Base-by-base conservation (phyloP, 2,113 vertebrate species). In the Peromyscus maniculatus region DNA sequence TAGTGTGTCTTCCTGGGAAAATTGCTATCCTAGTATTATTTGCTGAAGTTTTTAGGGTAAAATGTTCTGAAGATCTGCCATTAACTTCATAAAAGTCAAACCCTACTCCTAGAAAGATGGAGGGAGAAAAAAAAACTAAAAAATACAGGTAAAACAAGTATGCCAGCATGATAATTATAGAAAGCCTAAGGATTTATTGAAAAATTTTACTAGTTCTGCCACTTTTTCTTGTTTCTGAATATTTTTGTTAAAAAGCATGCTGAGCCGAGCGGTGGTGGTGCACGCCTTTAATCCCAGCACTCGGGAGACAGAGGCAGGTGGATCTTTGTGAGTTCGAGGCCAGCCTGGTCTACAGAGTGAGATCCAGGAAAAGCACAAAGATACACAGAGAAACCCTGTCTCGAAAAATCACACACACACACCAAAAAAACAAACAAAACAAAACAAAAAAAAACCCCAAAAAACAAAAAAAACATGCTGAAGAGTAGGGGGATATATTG, bases 1-100 rank as follows among this genome's bases (percentile, higher is more conserved):
- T 93, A 79, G 28, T 77, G 0, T 39, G 31, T 79, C 33, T 78
- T 91, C 17, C 49, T 91, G 94, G 59, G 87, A 89, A 89, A 84
- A 64, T 84, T 39, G 55, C 22, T 62, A 28, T 92, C 15, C 62
- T 78, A 66, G 3, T 87, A 46, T 71, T 77, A 33, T 57, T 83
- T 87, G n/a, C 26, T 79, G 5, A 66, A 91, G 11, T 86, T 64
- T 75, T 64, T 24, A 86, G n/a, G 66, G 19, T 72, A 26, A 87
- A 62, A 43, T 89, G 1, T 71, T 55, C 46, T 1, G 11, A 17
- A 91, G 16, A 36, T 26, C 80, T 96, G 13, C 4, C 36, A 74
- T 57, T 93, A 88, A 16, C 33, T 92, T 79, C 86, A 66, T 86
- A 59, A 91, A 72, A 16, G 88, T 21, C 77, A n/a, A 52, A 2